Conservation (phyloP, 2,888 invertebrate genomes). For the Phyto melanocephala region DNA sequence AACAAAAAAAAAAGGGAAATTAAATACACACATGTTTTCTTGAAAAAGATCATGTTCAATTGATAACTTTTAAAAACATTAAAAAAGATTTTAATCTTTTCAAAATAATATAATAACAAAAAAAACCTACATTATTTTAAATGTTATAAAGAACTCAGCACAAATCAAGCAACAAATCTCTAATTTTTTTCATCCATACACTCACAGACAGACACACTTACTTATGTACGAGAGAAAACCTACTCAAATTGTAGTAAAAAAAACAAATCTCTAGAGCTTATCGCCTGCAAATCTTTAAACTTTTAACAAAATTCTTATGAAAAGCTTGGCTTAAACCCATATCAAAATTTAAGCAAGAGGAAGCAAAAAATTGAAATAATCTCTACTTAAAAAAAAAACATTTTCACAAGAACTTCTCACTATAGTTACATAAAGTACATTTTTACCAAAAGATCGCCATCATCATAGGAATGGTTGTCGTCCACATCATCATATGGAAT, state of each 20-base stretch:
- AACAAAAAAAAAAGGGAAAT: constrained; percentile 30
- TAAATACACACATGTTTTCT: constrained; percentile 33
- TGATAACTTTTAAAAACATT: constrained; percentile 18
- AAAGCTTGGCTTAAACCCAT: constrained; percentile 64
- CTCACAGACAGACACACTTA: not conserved
- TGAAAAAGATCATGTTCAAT: constrained; percentile 5
- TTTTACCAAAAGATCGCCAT: constrained; percentile 30
- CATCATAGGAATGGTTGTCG: not conserved
- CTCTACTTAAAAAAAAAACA: constrained; percentile 41
- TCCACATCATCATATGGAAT: constrained; percentile 64
- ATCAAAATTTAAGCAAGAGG: constrained; percentile 63
- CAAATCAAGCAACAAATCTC: not conserved
- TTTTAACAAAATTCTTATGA: constrained; percentile 66
- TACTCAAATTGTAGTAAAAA: constrained; percentile 52
- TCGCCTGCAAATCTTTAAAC: constrained; percentile 57
- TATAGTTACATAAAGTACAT: constrained; percentile 58
- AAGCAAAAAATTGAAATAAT: constrained; percentile 51
- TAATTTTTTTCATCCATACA: not conserved
- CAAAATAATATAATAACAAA: not conserved
- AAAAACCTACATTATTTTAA: constrained; percentile 40
- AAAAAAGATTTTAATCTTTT: constrained; percentile 33
- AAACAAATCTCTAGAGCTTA: constrained; percentile 59
- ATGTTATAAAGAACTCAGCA: constrained; percentile 6
- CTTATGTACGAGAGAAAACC: constrained; percentile 29
- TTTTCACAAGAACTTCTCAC: constrained; percentile 61